phyloP scores from a whole-genome alignment of 2,888 invertebrate species.

The Drosophila lutescens region DNA sequence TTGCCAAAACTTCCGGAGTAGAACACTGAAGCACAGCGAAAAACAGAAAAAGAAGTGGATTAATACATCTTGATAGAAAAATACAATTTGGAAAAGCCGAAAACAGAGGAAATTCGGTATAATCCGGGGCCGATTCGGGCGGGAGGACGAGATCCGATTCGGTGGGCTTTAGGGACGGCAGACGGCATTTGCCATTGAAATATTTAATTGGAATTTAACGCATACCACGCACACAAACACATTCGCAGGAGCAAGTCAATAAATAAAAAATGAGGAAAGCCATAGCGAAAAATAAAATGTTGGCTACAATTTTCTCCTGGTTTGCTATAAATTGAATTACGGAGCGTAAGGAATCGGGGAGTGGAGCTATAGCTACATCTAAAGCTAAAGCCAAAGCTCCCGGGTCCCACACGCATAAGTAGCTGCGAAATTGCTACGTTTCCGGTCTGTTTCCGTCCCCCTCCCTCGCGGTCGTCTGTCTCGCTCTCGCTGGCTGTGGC shows the following conservation, averaged over 20 bases:
- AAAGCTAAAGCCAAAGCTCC: conserved; percentile 51
- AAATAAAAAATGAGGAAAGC: conserved; percentile 63
- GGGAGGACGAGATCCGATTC: conserved; percentile 26
- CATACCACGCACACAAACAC: conserved; percentile 56
- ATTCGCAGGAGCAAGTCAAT: conserved; percentile 57
- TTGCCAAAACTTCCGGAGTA: conserved; percentile 78
- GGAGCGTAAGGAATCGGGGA: conserved; percentile 2
- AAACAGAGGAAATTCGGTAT: conserved; percentile 23
- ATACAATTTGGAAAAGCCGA: conserved; percentile 35
- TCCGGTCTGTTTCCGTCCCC: conserved; percentile 40
- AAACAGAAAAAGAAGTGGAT: conserved; percentile 58
- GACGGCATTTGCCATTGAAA: conserved; percentile 70
- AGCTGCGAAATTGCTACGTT: conserved; percentile 71
- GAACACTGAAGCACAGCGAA: conserved; percentile 45
- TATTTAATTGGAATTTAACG: conserved; percentile 80
- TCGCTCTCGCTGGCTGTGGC: conserved; percentile 44
- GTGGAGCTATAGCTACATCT: no score
- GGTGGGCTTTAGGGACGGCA: conserved; percentile 28
- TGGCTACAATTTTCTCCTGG: conserved; percentile 63
- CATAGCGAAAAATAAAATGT: conserved; percentile 49
- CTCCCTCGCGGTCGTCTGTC: conserved; percentile 6
- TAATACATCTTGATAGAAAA: conserved; percentile 73
- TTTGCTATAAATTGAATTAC: conserved; percentile 74
- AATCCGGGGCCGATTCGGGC: conserved; percentile 12
- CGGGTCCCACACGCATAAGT: conserved; percentile 65